Base-by-base conservation (phyloP, 2,797 vertebrate species). In the Poeciliopsis infans region DNA sequence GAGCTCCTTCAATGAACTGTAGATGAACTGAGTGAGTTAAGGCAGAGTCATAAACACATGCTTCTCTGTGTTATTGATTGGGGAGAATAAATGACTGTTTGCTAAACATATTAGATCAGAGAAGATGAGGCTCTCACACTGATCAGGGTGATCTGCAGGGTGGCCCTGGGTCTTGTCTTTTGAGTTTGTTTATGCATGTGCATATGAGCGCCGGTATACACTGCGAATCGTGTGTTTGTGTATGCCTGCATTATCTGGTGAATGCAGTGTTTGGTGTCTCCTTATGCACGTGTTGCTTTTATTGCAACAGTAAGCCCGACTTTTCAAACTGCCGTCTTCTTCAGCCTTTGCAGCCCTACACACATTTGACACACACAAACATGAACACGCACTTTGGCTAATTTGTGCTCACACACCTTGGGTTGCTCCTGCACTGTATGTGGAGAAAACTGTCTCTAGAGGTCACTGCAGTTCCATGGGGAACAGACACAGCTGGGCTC, bases 391-490 rank as follows among this genome's bases (percentile, higher is more conserved):
- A 87, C 79, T 79, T 88, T 70, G 64, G 80, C 77, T 87, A 88
- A 84, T 86, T 69, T 81, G 83, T 87, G 88, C 83, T 88, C 83
- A 61, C 88, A 83, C 80, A 90, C 90, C 89, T 94, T 85, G 85
- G 82, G 75, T 87, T 89, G 85, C 85, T 83, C 88, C 82, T 74
- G 74, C 88, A 93, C 88, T 88, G 90, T 94, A 95, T 86, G 88
- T 96, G 92, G 93, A 90, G 93, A 93, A 91, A 95, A 88, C 86
- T 93, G 95, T 95, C 95, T 96, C 95, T 95, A 96, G 94, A 97
- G 95, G 95, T 96, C 95, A 95, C 94, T 95, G 95, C 93, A 96
- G 96, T 96, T 96, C 95, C 95, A 95, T 92, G 91, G 93, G 95
- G 93, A 83, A 94, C 95, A 95, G 92, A 92, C 92, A 88, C 92